Evolutionary conservation across 2,113 vertebrate species (phyloP).

Genomic region (Gnathonemus echidnorhynchus): DNA sequence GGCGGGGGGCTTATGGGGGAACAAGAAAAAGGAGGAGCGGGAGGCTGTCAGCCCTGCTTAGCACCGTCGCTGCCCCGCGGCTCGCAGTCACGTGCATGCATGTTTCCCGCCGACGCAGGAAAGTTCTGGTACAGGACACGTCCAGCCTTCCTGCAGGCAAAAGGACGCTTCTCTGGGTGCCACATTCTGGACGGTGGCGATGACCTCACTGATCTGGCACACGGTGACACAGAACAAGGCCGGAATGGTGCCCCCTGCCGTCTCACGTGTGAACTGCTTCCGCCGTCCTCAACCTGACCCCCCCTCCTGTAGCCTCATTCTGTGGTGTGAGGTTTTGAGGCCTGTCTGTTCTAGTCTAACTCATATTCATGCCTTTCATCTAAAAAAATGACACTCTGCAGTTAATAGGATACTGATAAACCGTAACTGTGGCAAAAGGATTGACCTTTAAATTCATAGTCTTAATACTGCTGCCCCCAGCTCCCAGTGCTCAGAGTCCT

Average conservation of each 20-base stretch:
- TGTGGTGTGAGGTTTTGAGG: background rate
- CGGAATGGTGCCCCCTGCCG: background rate
- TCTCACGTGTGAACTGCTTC: background rate
- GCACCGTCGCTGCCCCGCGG: constrained; percentile 34
- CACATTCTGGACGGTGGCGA: background rate
- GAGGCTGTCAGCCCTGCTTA: constrained; percentile 39
- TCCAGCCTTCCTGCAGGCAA: constrained; percentile 3
- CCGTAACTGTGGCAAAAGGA: background rate
- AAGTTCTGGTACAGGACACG: background rate
- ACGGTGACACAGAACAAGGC: background rate
- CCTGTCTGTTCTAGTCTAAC: background rate
- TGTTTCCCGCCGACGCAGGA: background rate
- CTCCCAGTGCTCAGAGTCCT: background rate
- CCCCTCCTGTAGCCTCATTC: background rate
- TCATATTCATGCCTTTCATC: constrained; percentile 2
- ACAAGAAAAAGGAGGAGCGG: constrained; percentile 55
- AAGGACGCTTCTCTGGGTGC: constrained; percentile 27
- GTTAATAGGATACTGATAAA: constrained; percentile 12
- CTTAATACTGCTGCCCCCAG: background rate
- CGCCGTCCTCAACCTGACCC: background rate
- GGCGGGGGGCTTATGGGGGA: constrained; percentile 49
- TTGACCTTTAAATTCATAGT: background rate
- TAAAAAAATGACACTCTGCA: background rate
- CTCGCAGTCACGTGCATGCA: background rate
- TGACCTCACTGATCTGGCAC: background rate